These are phyloP conservation scores for Benthosema pterotum DNA, from an alignment of 2,797 vertebrate genomes.

Conservation along the genomic window DNA sequence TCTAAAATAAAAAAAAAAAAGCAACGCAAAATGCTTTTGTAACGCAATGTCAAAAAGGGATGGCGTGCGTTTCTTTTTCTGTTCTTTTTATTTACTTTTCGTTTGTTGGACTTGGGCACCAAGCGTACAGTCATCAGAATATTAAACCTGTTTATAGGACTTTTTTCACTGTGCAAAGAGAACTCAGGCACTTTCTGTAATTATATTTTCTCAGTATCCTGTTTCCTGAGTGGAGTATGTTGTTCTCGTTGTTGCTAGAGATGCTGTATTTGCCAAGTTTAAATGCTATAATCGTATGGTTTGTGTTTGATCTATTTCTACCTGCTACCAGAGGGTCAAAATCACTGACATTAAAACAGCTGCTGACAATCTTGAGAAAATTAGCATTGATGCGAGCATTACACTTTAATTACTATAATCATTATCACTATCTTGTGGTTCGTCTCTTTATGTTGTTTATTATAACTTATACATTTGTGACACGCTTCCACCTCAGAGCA, in stretches of 20 bases:
- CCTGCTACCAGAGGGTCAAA: too few relatives aligned
- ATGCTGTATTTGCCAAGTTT: constrained; percentile 47
- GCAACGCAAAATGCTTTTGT: constrained; percentile 38
- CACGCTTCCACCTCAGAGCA: not conserved
- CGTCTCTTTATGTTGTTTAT: constrained; percentile 19
- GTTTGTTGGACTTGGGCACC: constrained; percentile 10
- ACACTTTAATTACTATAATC: constrained; percentile 17
- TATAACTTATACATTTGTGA: not conserved
- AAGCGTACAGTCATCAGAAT: constrained; percentile 9
- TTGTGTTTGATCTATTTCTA: too few relatives aligned
- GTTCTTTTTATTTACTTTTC: not conserved
- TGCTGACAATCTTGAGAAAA: constrained; percentile 20
- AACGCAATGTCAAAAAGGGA: not conserved
- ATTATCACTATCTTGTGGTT: constrained; percentile 10
- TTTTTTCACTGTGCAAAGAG: not conserved
- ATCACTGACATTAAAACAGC: not conserved
- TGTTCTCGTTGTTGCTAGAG: constrained; percentile 33
- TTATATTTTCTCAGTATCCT: constrained; percentile 12
- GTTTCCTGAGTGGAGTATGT: constrained; percentile 18
- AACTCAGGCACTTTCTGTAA: constrained; percentile 10
- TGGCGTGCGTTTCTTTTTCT: too few relatives aligned
- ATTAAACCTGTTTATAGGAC: constrained; percentile 9
- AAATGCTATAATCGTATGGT: not conserved
- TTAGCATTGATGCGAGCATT: constrained; percentile 14
- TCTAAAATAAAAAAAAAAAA: too few relatives aligned